Evolutionary conservation across 2,113 vertebrate genomes (phyloP).

Genomic region (Syrrhaptes paradoxus): DNA sequence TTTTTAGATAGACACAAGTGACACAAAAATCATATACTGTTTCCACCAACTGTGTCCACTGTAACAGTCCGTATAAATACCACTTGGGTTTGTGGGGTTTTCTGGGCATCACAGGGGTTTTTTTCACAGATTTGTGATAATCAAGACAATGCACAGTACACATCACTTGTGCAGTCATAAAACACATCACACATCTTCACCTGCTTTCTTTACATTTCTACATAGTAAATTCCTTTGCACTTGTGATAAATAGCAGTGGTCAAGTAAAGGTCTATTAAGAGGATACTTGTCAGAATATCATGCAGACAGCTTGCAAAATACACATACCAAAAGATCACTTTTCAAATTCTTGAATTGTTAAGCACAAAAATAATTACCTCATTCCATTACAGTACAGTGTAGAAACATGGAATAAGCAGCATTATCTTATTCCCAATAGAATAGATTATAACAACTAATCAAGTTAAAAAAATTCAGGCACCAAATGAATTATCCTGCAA

Average conservation of each 20-base stretch:
- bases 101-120: neutral
- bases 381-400: slow-evolving; percentile 69
- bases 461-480: slow-evolving; percentile 63
- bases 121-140: slow-evolving; percentile 75
- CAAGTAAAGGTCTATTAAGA: slow-evolving; percentile 54
- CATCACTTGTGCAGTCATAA: slow-evolving; percentile 46
- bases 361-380: slow-evolving; percentile 63
- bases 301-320: slow-evolving; percentile 74
- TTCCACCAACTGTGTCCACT: slow-evolving; percentile 61
- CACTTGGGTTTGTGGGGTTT: neutral
- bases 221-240: slow-evolving; percentile 43
- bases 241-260: slow-evolving; percentile 62
- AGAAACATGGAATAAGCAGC: slow-evolving; percentile 66
- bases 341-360: slow-evolving; percentile 38
- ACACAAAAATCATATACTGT: neutral
- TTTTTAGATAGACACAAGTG: neutral
- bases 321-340: slow-evolving; percentile 42
- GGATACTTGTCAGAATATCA: slow-evolving; percentile 56
- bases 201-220: slow-evolving; percentile 23
- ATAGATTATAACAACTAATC: slow-evolving; percentile 39
- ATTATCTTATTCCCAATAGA: slow-evolving; percentile 53
- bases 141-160: slow-evolving; percentile 50
- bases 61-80: slow-evolving; percentile 77
- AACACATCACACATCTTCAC: slow-evolving; percentile 56
- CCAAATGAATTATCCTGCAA: slow-evolving; percentile 50